phyloP scores from a whole-genome alignment of 1,140 invertebrate species.

The Polypedilum pembai region DNA sequence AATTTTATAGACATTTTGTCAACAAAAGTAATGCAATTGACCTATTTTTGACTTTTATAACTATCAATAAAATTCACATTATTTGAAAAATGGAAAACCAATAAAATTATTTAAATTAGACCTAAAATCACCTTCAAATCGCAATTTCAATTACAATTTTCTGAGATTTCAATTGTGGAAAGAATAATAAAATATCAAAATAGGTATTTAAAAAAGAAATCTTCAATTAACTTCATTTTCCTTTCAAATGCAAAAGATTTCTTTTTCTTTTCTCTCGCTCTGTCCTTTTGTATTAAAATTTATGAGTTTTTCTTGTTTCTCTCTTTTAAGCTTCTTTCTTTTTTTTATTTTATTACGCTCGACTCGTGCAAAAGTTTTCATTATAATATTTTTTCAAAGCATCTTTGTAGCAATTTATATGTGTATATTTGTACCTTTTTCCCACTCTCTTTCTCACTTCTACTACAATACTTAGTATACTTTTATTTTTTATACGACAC shows the following conservation, averaged over 20 bases:
- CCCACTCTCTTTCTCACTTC: neutral
- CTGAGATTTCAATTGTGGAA: too few relatives aligned
- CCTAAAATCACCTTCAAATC: too few relatives aligned
- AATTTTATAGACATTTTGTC: too few relatives aligned
- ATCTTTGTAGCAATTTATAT: neutral
- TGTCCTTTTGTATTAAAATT: neutral
- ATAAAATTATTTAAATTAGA: too few relatives aligned
- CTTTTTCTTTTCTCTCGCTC: neutral
- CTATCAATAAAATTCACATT: too few relatives aligned
- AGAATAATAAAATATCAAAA: too few relatives aligned
- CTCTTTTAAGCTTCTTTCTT: neutral
- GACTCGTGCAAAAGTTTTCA: slow-evolving; percentile 14
- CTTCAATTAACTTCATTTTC: slow-evolving; percentile 19
- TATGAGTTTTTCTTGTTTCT: neutral
- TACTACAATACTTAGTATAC: neutral
- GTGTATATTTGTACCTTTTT: neutral
- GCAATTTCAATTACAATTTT: too few relatives aligned
- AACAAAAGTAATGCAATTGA: too few relatives aligned
- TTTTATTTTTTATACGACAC: neutral
- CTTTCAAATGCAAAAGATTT: slow-evolving; percentile 10
- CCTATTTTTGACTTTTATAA: too few relatives aligned
- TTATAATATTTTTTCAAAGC: neutral
- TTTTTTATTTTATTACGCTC: neutral
- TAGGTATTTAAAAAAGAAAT: neutral
- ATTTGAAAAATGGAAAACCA: too few relatives aligned